Percentiles rank a stretch among this genome's conserved stretches.
These are phyloP conservation scores for Mythimna vitellina DNA, from an alignment of 2,888 invertebrate genomes.

Conservation along the genomic window DNA sequence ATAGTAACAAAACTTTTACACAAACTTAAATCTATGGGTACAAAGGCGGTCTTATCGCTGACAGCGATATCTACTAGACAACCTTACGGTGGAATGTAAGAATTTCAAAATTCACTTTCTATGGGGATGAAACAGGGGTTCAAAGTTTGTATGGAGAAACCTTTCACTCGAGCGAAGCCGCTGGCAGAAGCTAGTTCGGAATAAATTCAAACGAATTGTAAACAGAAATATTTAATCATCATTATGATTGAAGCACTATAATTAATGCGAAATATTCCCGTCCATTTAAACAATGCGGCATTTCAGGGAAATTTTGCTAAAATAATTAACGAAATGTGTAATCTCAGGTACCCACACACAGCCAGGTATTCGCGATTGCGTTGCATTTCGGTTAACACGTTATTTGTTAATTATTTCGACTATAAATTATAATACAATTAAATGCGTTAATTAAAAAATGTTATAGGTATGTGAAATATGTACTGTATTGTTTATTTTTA, in stretches of 20 bases:
- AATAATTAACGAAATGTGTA: slow-evolving; percentile 3
- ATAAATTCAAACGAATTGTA: slow-evolving; percentile 6
- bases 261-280: slow-evolving; percentile 26
- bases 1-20: too few species aligned
- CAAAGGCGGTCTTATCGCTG: too few species aligned
- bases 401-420: slow-evolving; percentile 14
- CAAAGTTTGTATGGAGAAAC: too few species aligned
- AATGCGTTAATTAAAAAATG: background rate
- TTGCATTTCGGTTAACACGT: slow-evolving; percentile 6
- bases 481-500: too few species aligned
- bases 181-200: too few species aligned
- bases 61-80: too few species aligned
- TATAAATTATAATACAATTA: background rate
- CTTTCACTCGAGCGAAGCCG: too few species aligned
- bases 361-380: slow-evolving; percentile 21
- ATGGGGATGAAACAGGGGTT: too few species aligned
- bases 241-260: slow-evolving; percentile 24
- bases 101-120: too few species aligned
- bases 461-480: background rate
- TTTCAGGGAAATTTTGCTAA: slow-evolving; percentile 18
- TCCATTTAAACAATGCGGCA: slow-evolving; percentile 14
- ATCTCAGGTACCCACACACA: background rate
- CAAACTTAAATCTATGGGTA: too few species aligned
- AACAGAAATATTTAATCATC: slow-evolving; percentile 29
- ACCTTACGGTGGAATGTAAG: too few species aligned